Evolutionary conservation across 2,888 invertebrate species (phyloP).

Genomic region (Piscicola geometra): DNA sequence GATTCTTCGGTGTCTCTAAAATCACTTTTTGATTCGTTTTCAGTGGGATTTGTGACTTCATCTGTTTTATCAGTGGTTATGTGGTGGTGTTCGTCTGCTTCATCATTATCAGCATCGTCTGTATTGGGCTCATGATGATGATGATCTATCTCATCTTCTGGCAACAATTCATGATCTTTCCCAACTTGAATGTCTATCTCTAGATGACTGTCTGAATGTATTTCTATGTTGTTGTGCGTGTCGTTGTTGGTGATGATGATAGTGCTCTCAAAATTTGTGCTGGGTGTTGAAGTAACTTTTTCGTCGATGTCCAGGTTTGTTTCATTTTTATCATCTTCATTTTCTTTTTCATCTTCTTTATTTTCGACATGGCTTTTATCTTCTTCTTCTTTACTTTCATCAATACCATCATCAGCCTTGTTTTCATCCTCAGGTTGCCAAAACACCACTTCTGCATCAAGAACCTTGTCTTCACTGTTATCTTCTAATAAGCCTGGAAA

Average conservation of each 20-base stretch:
- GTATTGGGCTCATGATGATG: conserved; percentile 12
- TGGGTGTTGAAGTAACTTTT: too few species aligned
- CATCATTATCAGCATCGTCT: not conserved
- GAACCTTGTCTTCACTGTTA: not conserved
- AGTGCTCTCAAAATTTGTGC: too few species aligned
- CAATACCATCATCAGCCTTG: not conserved
- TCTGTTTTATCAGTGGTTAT: not conserved
- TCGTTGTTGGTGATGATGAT: too few species aligned
- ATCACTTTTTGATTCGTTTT: not conserved
- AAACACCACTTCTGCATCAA: too few species aligned
- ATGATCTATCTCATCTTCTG: too few species aligned
- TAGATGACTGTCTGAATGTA: conserved; percentile 18
- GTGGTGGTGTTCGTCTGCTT: not conserved
- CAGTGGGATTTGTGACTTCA: not conserved
- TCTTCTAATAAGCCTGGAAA: not conserved
- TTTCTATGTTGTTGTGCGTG: too few species aligned
- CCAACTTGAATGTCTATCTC: conserved; percentile 30
- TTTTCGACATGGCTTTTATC: not conserved
- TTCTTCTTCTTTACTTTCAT: not conserved
- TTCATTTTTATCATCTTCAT: too few species aligned
- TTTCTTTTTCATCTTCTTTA: conserved; percentile 14
- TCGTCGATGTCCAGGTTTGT: too few species aligned
- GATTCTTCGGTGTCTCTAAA: not conserved
- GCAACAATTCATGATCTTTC: conserved; percentile 25
- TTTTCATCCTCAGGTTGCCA: too few species aligned